phyloP scores from a whole-genome alignment of 2,888 invertebrate species.

The Epistrophe grossulariae region DNA sequence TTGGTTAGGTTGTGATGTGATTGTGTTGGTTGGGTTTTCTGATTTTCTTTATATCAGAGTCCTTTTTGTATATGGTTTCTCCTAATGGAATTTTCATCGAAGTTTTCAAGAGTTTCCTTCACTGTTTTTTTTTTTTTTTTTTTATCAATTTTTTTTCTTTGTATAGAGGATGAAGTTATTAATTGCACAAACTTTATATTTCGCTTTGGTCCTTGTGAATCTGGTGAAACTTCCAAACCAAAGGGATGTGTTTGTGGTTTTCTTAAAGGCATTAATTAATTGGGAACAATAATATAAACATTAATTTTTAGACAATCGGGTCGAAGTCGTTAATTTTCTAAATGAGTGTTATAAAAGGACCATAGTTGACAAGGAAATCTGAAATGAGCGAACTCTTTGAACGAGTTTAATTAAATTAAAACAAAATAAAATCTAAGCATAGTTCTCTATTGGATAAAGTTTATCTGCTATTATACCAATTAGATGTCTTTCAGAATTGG shows the following conservation, averaged over 20 bases:
- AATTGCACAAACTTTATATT: constrained; percentile 13
- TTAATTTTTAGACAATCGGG: not conserved
- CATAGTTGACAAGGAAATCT: not conserved
- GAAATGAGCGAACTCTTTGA: not conserved
- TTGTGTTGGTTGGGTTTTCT: constrained; percentile 18
- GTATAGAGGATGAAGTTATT: constrained; percentile 6
- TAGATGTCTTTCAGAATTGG: not conserved
- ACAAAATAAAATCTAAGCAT: not conserved
- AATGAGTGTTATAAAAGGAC: not conserved
- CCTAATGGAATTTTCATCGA: constrained; percentile 27
- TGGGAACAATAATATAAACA: constrained; percentile 5
- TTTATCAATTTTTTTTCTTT: not conserved
- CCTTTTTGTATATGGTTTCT: constrained; percentile 4
- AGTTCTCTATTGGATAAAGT: not conserved
- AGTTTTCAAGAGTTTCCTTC: constrained; percentile 17
- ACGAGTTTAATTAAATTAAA: not conserved
- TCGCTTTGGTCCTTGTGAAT: constrained; percentile 1
- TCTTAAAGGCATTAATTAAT: constrained; percentile 10
- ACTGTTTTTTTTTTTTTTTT: not conserved
- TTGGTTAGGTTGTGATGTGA: not conserved
- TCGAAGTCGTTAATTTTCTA: constrained; percentile 6
- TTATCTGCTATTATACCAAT: not conserved
- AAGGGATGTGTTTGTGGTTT: not conserved
- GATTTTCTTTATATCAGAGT: constrained; percentile 25
- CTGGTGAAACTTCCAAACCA: not conserved